Evolutionary conservation across 2,113 vertebrate genomes (phyloP).

Genomic region (Chamaea fasciata): DNA sequence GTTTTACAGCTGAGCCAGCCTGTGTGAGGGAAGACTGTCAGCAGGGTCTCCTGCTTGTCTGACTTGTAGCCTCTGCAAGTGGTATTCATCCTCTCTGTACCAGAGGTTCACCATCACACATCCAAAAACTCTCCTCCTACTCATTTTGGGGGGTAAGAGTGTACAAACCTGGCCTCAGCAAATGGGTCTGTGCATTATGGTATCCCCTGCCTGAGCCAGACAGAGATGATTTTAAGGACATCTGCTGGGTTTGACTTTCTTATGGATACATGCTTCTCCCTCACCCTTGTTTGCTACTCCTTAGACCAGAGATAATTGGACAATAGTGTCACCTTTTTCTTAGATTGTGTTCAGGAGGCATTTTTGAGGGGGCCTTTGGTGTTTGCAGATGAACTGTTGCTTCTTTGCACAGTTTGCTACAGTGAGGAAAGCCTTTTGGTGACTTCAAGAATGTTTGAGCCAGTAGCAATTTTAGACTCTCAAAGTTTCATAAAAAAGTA

Average conservation of each 20-base stretch:
- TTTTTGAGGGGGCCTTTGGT: background rate
- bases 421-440: background rate
- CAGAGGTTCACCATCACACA: background rate
- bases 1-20: background rate
- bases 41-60: background rate
- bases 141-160: background rate
- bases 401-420: background rate
- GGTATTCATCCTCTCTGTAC: background rate
- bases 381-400: accelerated
- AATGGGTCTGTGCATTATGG: accelerated
- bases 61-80: background rate
- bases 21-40: background rate
- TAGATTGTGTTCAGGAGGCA: background rate
- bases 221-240: background rate
- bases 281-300: background rate
- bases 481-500: background rate
- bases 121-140: background rate
- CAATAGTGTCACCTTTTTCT: background rate
- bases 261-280: background rate
- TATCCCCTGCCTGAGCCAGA: background rate
- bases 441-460: background rate
- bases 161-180: background rate
- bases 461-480: background rate
- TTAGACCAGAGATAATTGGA: background rate
- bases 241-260: background rate